phyloP scores from a whole-genome alignment of 2,113 vertebrate genomes.

The Ptyas mucosa region DNA sequence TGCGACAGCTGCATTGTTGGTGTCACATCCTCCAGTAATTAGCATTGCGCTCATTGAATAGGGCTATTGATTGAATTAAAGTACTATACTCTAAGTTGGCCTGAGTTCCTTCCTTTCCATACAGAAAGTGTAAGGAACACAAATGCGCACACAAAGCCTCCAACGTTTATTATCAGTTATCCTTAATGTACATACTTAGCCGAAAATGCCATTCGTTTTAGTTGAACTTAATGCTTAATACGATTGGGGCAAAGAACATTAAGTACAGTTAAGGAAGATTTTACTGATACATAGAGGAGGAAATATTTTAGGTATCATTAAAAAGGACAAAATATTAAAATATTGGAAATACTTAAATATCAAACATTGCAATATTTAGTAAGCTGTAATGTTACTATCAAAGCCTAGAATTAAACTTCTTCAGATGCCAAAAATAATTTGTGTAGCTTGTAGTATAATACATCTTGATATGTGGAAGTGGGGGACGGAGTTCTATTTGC shows the following conservation, averaged over 20 bases:
- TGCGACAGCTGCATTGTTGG: background rate
- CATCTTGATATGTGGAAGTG: background rate
- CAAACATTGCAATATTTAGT: background rate
- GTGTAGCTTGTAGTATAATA: background rate
- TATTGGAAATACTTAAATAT: background rate
- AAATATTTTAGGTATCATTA: background rate
- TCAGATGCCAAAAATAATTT: background rate
- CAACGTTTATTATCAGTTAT: background rate
- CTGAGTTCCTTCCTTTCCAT: no score
- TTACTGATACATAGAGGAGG: background rate
- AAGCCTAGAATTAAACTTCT: background rate
- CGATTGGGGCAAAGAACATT: background rate
- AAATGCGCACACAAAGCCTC: background rate
- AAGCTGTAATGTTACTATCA: background rate
- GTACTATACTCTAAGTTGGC: background rate
- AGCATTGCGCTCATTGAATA: background rate
- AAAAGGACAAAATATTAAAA: background rate
- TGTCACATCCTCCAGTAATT: background rate
- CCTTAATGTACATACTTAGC: background rate
- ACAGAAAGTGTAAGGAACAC: background rate
- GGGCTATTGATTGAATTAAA: background rate
- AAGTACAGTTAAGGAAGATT: background rate
- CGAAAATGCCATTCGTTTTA: background rate
- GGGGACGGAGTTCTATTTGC: background rate
- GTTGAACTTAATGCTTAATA: background rate